A percentile compares a stretch with the other conserved stretches of the same genome.
These are phyloP conservation scores for Cebidichthys violaceus DNA, from an alignment of 2,113 vertebrate genomes.

Conservation along the genomic window DNA sequence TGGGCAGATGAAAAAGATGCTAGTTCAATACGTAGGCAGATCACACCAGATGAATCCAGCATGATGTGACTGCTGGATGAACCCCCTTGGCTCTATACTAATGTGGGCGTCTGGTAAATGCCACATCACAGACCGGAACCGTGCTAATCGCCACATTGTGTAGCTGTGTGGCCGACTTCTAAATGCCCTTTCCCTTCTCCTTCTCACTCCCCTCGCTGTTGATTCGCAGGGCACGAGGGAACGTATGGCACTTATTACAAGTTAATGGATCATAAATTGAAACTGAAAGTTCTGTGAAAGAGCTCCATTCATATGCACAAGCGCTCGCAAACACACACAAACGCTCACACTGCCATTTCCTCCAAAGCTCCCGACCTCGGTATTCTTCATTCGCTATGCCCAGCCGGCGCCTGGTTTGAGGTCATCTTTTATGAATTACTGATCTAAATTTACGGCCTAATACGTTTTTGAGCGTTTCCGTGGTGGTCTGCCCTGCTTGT, in stretches of 20 bases:
- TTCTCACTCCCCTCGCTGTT: conserved; percentile 45
- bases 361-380: conserved; percentile 27
- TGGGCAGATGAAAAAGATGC: background rate
- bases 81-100: conserved; percentile 29
- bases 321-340: conserved; percentile 21
- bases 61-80: conserved; percentile 56
- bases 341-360: conserved; percentile 3
- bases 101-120: conserved; percentile 40
- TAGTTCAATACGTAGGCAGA: background rate
- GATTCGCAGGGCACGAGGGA: conserved; percentile 50
- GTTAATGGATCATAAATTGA: conserved; percentile 76
- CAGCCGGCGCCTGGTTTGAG: conserved; percentile 57
- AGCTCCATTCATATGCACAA: conserved; percentile 38
- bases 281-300: conserved; percentile 67
- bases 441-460: conserved; percentile 62
- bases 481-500: conserved; percentile 34
- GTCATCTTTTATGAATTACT: conserved; percentile 76
- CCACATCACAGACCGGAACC: conserved; percentile 48
- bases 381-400: conserved; percentile 62
- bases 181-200: conserved; percentile 65
- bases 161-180: conserved; percentile 60
- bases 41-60: conserved; percentile 24
- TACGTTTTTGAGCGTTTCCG: conserved; percentile 61
- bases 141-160: conserved; percentile 52
- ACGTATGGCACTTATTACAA: conserved; percentile 67